phyloP scores from a whole-genome alignment of 1,140 invertebrate species.

The Drosophila ficusphila region DNA sequence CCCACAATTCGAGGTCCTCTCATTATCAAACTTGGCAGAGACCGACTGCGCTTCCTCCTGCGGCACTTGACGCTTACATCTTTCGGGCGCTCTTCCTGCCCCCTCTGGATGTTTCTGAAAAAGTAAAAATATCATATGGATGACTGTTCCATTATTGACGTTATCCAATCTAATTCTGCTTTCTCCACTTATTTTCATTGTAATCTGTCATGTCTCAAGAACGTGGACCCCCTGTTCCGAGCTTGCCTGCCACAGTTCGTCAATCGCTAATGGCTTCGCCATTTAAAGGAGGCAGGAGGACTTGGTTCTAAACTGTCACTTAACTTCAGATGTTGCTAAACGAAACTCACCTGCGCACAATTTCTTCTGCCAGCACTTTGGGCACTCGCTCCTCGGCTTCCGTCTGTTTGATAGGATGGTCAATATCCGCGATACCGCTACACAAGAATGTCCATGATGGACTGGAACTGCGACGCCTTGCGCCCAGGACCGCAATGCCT shows the following conservation, averaged over 20 bases:
- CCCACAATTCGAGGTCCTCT: background rate
- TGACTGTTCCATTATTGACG: constrained; percentile 34
- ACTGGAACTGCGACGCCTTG: constrained; percentile 1
- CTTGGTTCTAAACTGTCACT: constrained; percentile 15
- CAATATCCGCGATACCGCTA: constrained; percentile 44
- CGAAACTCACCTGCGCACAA: constrained; percentile 31
- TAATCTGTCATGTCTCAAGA: constrained; percentile 33
- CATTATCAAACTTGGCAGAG: constrained; percentile 14
- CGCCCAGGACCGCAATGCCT: constrained; percentile 19
- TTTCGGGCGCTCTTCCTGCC: background rate
- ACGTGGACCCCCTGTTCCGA: constrained; percentile 10
- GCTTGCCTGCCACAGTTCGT: constrained; percentile 3
- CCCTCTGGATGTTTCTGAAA: constrained; percentile 2
- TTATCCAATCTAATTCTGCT: constrained; percentile 29
- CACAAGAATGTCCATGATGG: constrained; percentile 65
- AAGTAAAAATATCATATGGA: constrained; percentile 29
- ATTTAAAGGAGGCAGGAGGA: background rate
- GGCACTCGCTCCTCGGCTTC: background rate
- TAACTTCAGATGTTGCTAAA: background rate
- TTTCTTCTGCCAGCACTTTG: background rate
- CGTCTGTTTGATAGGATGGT: background rate
- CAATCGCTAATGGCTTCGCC: constrained; percentile 28
- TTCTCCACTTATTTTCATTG: constrained; percentile 36
- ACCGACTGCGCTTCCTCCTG: constrained; percentile 5
- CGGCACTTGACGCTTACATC: background rate